These are phyloP conservation scores for Aricia artaxerxes DNA, from an alignment of 2,888 invertebrate genomes.

Conservation along the genomic window DNA sequence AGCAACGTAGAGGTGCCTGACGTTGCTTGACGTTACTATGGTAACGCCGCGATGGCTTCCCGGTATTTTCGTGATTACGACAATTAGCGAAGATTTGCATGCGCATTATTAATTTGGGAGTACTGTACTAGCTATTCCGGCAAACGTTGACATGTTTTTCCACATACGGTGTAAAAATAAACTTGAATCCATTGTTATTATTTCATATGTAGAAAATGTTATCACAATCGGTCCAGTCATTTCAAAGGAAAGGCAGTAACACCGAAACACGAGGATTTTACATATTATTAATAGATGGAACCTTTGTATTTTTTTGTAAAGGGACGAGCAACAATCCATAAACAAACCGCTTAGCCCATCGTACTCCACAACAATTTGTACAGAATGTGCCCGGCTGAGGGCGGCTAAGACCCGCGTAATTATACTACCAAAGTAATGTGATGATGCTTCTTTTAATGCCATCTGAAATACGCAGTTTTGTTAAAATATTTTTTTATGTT, in stretches of 20 bases:
- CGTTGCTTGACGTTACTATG: no score
- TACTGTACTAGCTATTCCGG: no score
- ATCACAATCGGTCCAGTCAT: not conserved
- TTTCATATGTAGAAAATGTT: no score
- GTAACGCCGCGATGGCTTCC: no score
- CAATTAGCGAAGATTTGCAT: no score
- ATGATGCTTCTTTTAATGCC: not conserved
- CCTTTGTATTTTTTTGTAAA: not conserved
- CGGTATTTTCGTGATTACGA: no score
- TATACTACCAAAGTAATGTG: not conserved
- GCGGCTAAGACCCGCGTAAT: not conserved
- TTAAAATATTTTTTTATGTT: not conserved
- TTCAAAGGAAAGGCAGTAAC: not conserved
- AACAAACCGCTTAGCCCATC: conserved; percentile 1
- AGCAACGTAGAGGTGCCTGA: no score
- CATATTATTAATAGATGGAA: not conserved
- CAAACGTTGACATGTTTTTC: no score
- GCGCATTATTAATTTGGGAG: no score
- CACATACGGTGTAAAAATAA: no score
- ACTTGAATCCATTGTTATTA: no score
- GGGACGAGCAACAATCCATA: not conserved
- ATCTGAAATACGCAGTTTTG: not conserved
- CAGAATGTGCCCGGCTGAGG: not conserved
- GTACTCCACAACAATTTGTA: not conserved
- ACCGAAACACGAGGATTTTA: not conserved